Conservation (phyloP, 2,113 vertebrate genomes). For the Hucho hucho region DNA sequence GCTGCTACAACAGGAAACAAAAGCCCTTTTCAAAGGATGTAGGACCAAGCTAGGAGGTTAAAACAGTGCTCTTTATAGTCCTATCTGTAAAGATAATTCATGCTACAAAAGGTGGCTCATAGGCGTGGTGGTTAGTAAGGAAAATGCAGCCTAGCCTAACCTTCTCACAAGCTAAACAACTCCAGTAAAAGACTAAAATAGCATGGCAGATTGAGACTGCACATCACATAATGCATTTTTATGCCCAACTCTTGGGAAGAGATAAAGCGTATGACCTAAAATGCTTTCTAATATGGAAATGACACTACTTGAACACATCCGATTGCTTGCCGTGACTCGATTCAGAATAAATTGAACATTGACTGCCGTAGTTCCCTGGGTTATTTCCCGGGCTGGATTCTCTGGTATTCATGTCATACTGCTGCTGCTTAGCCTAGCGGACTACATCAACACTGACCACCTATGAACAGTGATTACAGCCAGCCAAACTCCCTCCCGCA, state of each 20-base stretch:
- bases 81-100: conserved; percentile 17
- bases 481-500: conserved; percentile 32
- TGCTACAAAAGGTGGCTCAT: conserved; percentile 37
- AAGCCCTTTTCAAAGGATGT: conserved; percentile 27
- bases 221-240: too few species aligned
- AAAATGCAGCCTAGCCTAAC: conserved; percentile 22
- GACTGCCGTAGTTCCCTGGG: too few species aligned
- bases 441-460: conserved; percentile 27
- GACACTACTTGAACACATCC: too few species aligned
- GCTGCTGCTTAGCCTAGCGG: neutral
- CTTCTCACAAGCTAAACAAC: conserved; percentile 37
- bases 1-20: conserved; percentile 40
- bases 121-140: neutral
- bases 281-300: too few species aligned
- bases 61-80: conserved; percentile 16
- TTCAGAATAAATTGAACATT: too few species aligned
- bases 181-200: neutral
- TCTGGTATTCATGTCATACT: neutral
- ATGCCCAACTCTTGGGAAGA: too few species aligned
- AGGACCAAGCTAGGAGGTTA: neutral
- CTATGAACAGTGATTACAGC: conserved; percentile 59
- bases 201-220: too few species aligned
- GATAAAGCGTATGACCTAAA: too few species aligned
- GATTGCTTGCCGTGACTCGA: too few species aligned
- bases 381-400: neutral